phyloP scores from a whole-genome alignment of 37 sponge, comb jelly and placozoan genomes.

The Crambe crambe region DNA sequence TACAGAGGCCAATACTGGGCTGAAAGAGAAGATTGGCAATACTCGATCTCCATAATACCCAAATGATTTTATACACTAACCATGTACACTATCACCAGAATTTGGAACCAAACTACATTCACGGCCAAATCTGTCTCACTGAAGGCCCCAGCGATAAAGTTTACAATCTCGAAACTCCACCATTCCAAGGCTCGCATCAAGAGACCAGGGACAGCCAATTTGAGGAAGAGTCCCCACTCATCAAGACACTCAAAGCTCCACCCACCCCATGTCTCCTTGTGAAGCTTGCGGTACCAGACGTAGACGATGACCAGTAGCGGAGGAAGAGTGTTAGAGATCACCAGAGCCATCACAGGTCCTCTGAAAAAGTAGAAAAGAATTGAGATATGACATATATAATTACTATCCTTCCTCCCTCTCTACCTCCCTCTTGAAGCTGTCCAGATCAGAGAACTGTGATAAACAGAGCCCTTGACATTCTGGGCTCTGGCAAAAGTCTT shows the following conservation, averaged over 20 bases:
- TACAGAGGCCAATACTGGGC: conserved; percentile 23
- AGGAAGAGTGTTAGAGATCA: not conserved
- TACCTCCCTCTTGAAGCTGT: too few relatives aligned
- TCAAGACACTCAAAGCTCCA: conserved; percentile 64
- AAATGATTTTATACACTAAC: conserved; percentile 20
- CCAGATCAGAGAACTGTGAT: too few relatives aligned
- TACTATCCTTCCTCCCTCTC: too few relatives aligned
- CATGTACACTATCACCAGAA: conserved; percentile 26
- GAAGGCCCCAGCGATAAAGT: conserved; percentile 49
- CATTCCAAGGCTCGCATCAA: conserved; percentile 40
- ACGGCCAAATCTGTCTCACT: conserved; percentile 40
- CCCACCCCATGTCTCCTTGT: conserved; percentile 67
- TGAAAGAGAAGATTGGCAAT: conserved; percentile 3
- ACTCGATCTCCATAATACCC: too few relatives aligned
- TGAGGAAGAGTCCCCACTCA: conserved; percentile 51
- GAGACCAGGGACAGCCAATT: conserved; percentile 60
- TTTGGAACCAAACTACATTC: conserved; percentile 40
- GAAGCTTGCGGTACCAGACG: conserved; percentile 29
- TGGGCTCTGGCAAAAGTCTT: too few relatives aligned
- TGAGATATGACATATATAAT: too few relatives aligned
- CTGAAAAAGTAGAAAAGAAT: too few relatives aligned
- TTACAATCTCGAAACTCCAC: conserved; percentile 50
- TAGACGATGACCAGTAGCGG: conserved; percentile 25
- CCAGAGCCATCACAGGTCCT: not conserved
- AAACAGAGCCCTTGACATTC: too few relatives aligned